These are phyloP conservation scores for Amblyraja radiata DNA, from an alignment of 2,797 vertebrate genomes.

Conservation along the genomic window DNA sequence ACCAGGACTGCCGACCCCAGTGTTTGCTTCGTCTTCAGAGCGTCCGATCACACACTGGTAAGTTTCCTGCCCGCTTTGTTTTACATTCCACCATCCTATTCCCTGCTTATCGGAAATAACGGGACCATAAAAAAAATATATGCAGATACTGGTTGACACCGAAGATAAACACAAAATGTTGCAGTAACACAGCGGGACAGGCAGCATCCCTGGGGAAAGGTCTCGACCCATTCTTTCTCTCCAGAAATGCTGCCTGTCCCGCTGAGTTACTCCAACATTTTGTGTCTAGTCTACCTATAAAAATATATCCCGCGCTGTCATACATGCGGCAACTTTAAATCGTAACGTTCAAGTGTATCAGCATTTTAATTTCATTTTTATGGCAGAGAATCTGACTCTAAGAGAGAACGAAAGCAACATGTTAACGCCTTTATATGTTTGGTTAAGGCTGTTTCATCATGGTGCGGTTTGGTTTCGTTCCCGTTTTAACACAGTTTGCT, in stretches of 20 bases:
- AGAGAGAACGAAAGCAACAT: neutral
- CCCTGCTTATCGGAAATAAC: neutral
- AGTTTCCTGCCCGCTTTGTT: constrained; percentile 40
- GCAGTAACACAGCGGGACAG: no score
- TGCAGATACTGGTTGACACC: no score
- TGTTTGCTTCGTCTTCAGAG: constrained; percentile 83
- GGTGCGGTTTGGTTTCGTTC: neutral
- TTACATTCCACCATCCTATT: neutral
- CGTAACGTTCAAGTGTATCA: neutral
- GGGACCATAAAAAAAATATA: no score
- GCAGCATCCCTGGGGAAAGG: no score
- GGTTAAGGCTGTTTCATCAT: neutral
- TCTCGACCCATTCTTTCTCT: no score
- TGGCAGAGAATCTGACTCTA: no score
- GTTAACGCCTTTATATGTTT: neutral
- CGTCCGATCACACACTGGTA: constrained; percentile 74
- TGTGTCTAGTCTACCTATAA: no score
- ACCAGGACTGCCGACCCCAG: constrained; percentile 49
- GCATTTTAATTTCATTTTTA: no score
- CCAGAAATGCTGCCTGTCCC: no score
- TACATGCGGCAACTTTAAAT: neutral
- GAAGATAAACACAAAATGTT: no score
- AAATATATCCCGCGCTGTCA: neutral
- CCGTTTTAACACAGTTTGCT: neutral
- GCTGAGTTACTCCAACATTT: no score